Conservation (phyloP, 2,113 vertebrate species). For the Sinocyclocheilus rhinocerous region DNA sequence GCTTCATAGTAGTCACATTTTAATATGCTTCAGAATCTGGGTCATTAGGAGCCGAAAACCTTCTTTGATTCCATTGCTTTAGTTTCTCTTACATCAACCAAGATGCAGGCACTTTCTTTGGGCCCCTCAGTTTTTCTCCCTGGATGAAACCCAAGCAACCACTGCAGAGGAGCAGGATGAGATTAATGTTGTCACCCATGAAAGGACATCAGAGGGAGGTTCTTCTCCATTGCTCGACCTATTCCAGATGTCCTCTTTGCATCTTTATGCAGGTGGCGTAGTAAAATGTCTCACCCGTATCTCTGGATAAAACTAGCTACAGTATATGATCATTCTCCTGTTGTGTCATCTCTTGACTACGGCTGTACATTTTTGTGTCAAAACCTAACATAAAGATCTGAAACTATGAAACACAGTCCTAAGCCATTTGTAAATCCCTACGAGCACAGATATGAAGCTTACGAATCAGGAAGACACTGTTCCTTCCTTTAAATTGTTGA, state of each 20-base stretch:
- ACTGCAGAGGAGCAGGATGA: not conserved
- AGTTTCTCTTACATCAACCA: not conserved
- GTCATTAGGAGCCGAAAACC: not conserved
- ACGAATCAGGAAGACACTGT: slow-evolving; percentile 20
- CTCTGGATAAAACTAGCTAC: not conserved
- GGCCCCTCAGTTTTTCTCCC: slow-evolving; percentile 20
- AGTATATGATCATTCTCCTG: not conserved
- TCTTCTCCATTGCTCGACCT: not conserved
- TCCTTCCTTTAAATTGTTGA: slow-evolving; percentile 14
- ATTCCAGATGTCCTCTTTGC: slow-evolving; percentile 13
- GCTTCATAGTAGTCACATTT: slow-evolving; percentile 5
- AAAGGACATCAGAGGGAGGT: slow-evolving; percentile 16
- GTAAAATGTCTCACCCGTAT: not conserved
- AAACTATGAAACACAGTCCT: slow-evolving; percentile 25
- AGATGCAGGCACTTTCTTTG: not conserved
- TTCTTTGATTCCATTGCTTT: not conserved
- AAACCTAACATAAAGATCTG: slow-evolving; percentile 22
- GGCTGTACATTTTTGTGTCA: not conserved
- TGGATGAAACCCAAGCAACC: slow-evolving; percentile 63
- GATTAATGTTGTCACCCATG: slow-evolving; percentile 32
- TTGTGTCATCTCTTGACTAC: not conserved
- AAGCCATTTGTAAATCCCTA: not conserved
- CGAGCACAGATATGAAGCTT: slow-evolving; percentile 11
- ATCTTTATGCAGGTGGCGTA: slow-evolving; percentile 31
- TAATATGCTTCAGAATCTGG: not conserved